Evolutionary conservation across 1,140 invertebrate species (phyloP).

Genomic region (Drosophila obscura): DNA sequence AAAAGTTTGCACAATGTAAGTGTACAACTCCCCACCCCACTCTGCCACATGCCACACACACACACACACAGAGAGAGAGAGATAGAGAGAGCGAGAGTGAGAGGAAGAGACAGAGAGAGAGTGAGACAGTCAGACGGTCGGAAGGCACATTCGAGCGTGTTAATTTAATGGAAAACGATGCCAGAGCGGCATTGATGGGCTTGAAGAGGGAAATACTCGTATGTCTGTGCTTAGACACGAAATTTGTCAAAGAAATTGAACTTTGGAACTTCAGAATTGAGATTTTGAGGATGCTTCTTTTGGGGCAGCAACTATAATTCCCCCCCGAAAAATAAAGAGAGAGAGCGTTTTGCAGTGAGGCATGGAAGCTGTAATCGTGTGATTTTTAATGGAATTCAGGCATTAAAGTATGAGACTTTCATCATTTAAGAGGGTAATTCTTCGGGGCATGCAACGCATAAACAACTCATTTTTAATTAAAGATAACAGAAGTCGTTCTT

Average conservation of each 20-base stretch:
- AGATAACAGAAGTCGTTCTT: too few relatives aligned
- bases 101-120: constrained; percentile 2
- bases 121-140: neutral
- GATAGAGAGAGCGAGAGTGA: neutral
- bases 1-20: constrained; percentile 79
- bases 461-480: too few relatives aligned
- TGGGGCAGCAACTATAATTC: constrained; percentile 32
- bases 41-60: constrained; percentile 9
- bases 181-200: constrained; percentile 43
- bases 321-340: too few relatives aligned
- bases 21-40: constrained; percentile 50
- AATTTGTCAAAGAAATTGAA: constrained; percentile 32
- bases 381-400: too few relatives aligned
- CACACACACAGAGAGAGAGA: constrained; percentile 11
- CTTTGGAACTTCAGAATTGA: neutral
- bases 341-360: too few relatives aligned
- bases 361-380: too few relatives aligned
- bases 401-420: too few relatives aligned
- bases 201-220: constrained; percentile 29
- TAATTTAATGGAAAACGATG: constrained; percentile 76
- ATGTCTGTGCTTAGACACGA: constrained; percentile 43
- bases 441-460: too few relatives aligned
- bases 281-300: too few relatives aligned
- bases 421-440: too few relatives aligned
- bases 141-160: constrained; percentile 68